These are phyloP conservation scores for Thomomys bottae DNA, from an alignment of 2,113 vertebrate genomes.

Conservation along the genomic window DNA sequence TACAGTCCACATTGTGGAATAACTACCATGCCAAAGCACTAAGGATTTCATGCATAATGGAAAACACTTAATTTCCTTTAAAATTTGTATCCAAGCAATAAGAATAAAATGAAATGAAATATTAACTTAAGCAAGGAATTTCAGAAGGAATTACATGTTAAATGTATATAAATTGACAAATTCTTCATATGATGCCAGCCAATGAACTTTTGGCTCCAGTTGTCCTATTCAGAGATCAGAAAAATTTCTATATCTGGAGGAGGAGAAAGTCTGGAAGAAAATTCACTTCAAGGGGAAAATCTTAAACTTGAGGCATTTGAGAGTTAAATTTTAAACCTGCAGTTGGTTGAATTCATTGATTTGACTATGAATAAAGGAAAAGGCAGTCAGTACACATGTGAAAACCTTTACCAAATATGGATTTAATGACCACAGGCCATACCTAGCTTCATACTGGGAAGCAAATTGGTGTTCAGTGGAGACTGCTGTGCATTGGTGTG, in stretches of 20 bases:
- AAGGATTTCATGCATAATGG: not conserved
- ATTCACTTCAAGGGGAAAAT: not conserved
- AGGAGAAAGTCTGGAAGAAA: not conserved
- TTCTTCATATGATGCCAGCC: not conserved
- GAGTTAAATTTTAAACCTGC: slow-evolving; percentile 43
- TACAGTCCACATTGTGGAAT: not conserved
- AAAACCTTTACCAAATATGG: slow-evolving; percentile 44
- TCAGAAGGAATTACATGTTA: not conserved
- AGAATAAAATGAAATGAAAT: slow-evolving; percentile 24
- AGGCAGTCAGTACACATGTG: slow-evolving; percentile 54
- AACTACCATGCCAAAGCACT: not conserved
- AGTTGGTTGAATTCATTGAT: not conserved
- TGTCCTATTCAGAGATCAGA: not conserved
- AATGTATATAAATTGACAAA: not conserved
- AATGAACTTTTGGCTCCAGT: not conserved
- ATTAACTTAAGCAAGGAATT: not conserved
- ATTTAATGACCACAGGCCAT: slow-evolving; percentile 48
- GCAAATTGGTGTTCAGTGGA: slow-evolving; percentile 70
- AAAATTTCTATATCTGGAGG: not conserved
- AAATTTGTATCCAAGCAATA: not conserved
- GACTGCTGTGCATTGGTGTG: slow-evolving; percentile 60
- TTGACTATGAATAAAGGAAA: slow-evolving; percentile 56
- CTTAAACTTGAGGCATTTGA: not conserved
- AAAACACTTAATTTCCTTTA: slow-evolving; percentile 18
- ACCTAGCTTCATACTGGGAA: slow-evolving; percentile 65